Base-by-base conservation (phyloP, 1,140 invertebrate species). In the Monomorium pharaonis region DNA sequence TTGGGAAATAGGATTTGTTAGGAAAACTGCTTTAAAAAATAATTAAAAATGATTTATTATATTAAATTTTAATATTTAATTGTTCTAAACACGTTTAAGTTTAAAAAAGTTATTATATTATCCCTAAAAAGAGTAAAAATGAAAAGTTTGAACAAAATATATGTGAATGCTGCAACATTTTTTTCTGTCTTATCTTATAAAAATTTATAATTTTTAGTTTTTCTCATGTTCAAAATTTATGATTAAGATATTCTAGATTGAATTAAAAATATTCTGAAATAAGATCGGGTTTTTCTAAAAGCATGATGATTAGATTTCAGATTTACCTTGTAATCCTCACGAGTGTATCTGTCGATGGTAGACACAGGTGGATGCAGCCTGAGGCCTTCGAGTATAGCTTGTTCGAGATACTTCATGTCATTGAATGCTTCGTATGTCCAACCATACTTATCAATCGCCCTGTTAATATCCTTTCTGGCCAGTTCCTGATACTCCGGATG, bases 351-450 rank as follows among this genome's bases (percentile, higher is more conserved):
- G 27, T 95, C 95, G 63, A 96, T 93, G 7, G 96, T 86, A 3
- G 96, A 96, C 4, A 96, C 95, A 0, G 96, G 94, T n/a, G 96
- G 96, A 91, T 95, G 96, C 2, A 96, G 67, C 24, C 96, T 92
- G 5, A 97, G 86, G 10, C 94, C 91, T 58, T 93, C 92, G 0
- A 84, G 86, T 0, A 93, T 84, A 12, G 87, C 60, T 58, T 92
- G 90, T 51, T 92, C 21, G 1, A 93, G 60, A 67, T 93, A 93
- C 21, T 89, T 92, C 91, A 93, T 92, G 1, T 85, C 65, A 4
- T 76, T 77, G 0, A 92, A 30, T 2, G 65, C 51, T 12, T 92
- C 92, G 14, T 92, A 92, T 4, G 81, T 90, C 18, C 91, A 42
- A 37, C 76, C 74, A 5, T 90, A 33, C 2, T 93, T 62, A 0